These are phyloP conservation scores for Sphyrna mokarran DNA, from an alignment of 2,113 vertebrate genomes.

Conservation along the genomic window DNA sequence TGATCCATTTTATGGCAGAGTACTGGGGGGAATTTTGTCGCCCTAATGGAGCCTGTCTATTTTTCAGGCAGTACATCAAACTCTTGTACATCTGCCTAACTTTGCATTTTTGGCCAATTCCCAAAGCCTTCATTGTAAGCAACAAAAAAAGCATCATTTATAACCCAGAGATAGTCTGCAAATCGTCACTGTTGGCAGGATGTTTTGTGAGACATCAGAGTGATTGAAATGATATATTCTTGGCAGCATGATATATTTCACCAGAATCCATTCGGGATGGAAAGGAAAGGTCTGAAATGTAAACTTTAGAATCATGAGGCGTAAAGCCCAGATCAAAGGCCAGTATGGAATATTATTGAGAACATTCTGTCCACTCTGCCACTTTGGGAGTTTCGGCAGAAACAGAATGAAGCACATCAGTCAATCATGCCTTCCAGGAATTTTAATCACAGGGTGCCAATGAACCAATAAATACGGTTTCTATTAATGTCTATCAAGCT, in stretches of 20 bases:
- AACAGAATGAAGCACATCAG: not conserved
- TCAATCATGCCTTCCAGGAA: not conserved
- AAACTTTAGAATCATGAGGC: not conserved
- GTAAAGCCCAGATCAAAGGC: not conserved
- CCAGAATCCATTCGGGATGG: not conserved
- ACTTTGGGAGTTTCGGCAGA: not conserved
- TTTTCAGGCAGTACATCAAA: constrained; percentile 25
- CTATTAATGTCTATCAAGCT: not conserved
- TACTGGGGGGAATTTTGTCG: constrained; percentile 9
- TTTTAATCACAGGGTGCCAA: not conserved
- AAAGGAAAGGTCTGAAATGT: not conserved
- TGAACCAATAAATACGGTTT: not conserved
- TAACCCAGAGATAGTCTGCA: constrained; percentile 22
- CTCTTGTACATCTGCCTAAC: constrained; percentile 13
- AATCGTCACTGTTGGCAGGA: constrained; percentile 10
- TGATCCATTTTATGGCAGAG: constrained; percentile 19
- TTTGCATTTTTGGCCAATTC: constrained; percentile 10
- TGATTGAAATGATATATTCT: constrained; percentile 29
- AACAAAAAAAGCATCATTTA: constrained; percentile 30
- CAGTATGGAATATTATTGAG: not conserved
- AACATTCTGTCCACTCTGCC: not conserved
- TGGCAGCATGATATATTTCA: not conserved
- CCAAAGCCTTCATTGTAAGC: not conserved
- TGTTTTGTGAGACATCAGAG: not conserved
- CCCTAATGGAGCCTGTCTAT: constrained; percentile 13